Conservation (phyloP, 2,888 invertebrate species). For the Hirtodrosophila duncani region DNA sequence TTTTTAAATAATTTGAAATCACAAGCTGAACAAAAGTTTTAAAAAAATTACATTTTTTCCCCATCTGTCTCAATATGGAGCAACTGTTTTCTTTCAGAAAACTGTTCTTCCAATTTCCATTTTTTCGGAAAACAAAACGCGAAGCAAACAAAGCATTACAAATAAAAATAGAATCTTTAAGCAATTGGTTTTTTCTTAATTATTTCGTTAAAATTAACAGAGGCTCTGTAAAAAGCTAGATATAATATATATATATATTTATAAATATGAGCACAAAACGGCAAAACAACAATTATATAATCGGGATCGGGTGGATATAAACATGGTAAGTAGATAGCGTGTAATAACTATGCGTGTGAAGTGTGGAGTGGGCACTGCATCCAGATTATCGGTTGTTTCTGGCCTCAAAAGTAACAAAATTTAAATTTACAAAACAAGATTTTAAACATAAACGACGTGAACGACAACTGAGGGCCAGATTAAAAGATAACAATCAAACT, state of each 20-base stretch:
- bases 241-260: constrained; percentile 38
- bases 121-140: constrained; percentile 57
- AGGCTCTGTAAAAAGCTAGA: constrained; percentile 68
- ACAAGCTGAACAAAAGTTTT: constrained; percentile 73
- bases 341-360: too few species aligned
- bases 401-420: too few species aligned
- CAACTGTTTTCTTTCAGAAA: constrained; percentile 15
- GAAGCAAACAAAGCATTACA: constrained; percentile 59
- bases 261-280: constrained; percentile 48
- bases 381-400: too few species aligned
- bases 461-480: too few species aligned
- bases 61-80: constrained; percentile 6
- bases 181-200: constrained; percentile 59
- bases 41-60: constrained; percentile 24
- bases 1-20: constrained; percentile 66
- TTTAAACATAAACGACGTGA: constrained; percentile 4
- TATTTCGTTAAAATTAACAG: constrained; percentile 56
- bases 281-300: too few species aligned
- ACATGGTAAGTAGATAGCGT: too few species aligned
- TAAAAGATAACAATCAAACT: too few species aligned
- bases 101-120: too few species aligned
- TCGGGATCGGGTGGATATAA: too few species aligned
- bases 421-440: constrained; percentile 34
- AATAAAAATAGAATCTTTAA: constrained; percentile 55
- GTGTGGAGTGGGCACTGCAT: too few species aligned